A percentile compares a stretch with the other conserved stretches of the same genome.
Evolutionary conservation across 2,888 invertebrate species (phyloP).

Genomic region (Keiferia lycopersicella): DNA sequence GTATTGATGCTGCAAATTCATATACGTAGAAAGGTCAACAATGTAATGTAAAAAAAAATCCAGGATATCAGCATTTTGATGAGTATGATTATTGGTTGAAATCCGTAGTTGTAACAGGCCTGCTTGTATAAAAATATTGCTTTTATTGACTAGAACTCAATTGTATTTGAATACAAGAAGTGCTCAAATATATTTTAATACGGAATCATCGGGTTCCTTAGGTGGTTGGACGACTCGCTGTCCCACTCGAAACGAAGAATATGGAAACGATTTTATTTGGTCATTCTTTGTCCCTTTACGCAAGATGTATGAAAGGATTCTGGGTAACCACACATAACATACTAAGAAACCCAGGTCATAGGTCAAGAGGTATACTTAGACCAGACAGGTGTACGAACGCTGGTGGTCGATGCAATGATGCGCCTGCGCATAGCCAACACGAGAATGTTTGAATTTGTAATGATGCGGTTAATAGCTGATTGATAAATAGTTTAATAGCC

Average conservation of each 20-base stretch:
- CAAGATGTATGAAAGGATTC: not conserved
- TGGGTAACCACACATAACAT: not conserved
- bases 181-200: too few relatives aligned
- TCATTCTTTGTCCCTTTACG: not conserved
- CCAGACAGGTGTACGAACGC: not conserved
- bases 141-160: too few relatives aligned
- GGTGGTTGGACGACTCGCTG: too few relatives aligned
- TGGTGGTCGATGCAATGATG: constrained; percentile 14
- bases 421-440: not conserved
- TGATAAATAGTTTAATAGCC: not conserved
- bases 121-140: too few relatives aligned
- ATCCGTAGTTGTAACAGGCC: too few relatives aligned
- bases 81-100: too few relatives aligned
- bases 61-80: too few relatives aligned
- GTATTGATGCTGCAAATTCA: not conserved
- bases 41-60: too few relatives aligned
- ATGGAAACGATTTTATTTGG: too few relatives aligned
- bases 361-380: constrained; percentile 1
- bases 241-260: too few relatives aligned
- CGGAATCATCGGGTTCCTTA: too few relatives aligned
- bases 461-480: not conserved
- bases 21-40: not conserved
- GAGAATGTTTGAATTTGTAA: constrained; percentile 6
- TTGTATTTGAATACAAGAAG: too few relatives aligned
- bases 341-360: not conserved